Evolutionary conservation across 2,888 invertebrate species (phyloP), one percentile per base, ranked within the genome.

Genomic region (Tetanocera ferruginea): DNA sequence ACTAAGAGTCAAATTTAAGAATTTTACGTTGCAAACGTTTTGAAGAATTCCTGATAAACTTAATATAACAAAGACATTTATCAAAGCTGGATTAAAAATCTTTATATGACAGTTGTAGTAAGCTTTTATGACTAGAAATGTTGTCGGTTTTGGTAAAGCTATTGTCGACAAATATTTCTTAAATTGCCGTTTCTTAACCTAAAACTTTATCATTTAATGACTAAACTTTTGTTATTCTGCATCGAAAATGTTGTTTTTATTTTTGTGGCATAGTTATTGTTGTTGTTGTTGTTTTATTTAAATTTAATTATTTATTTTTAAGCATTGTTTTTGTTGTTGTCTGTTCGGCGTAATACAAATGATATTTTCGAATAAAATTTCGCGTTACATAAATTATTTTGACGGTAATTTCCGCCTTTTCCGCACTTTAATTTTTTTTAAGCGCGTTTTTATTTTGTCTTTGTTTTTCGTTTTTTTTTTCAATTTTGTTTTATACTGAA

Each of bases 321-420:
- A 6, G 2, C 11, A 43, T 11, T 66, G 2, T n/a, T 37, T 34
- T 17, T 37, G 1, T 34, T 66, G 1, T 34, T 66, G n/a, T 14
- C 5, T 34, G 5, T 66, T 66, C 37, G 8, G 4, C 23, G 17
- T 66, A 11, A 43, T 11, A 43, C 43, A 43, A 43, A 14, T 43
- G 4, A 43, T 43, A 43, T 43, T 43, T 43, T 11, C 14, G 43
- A 43, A 43, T 43, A 43, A 43, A 60, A 25, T 60, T 60, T 14
- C 19, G 19, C 25, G 23, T 19, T 25, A 60, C 25, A 57, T 72
- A 72, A 37, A 55, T 72, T 57, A 71, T 55, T 72, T 57, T 60
- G 43, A 60, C 60, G 60, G 60, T 60, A 57, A 60, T 72, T 72
- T 72, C 37, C 14, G 25, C 17, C 37, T 23, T 72, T 60, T 67